Base-by-base conservation (phyloP, 2,888 invertebrate species). In the Leucozona laternaria region DNA sequence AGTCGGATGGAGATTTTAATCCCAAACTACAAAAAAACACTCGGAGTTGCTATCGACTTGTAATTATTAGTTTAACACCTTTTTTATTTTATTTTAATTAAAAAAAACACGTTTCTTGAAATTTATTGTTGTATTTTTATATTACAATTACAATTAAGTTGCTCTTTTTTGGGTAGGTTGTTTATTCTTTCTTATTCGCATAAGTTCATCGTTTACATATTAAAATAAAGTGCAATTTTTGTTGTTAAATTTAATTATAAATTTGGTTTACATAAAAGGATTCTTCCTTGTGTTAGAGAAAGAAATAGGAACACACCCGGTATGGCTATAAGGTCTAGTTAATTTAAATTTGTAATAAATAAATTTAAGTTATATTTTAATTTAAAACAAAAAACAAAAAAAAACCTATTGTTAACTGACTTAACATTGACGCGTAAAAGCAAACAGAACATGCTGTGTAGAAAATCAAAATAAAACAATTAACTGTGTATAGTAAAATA, bases 311-410 rank as follows among this genome's bases (percentile, higher is more conserved):
- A 70, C 68, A 57, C 77, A 77, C 66, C 73, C 50, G 73, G 77
- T 78, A 85, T 53, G 85, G 85, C 81, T 83, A 66, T 81, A 68
- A 85, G 85, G 85, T 85, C 53, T 83, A 78, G 53, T 79, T 80
- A 79, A 64, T 58, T 68, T 71, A 79, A 70, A 79, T 62, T 37
- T 25, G n/a, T 62, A 60, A 64, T 58, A 60, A 81, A 75, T 62
- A 64, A 71, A 79, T 58, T 57, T 80, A 84, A 80, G 70, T 71
- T 83, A 72, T 31, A 75, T 25, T 45, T 64, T 45, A 64, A 64
- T n/a, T 11, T 6, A 28, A 28, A 31, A n/a, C n/a, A n/a, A 31
- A 8, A 31, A 31, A 31, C 6, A 7, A 31, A 31, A 25, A 25
- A 15, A 34, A 62, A 60, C 25, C n/a, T 6, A 60, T 82, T 83